Conservation (phyloP, 2,888 invertebrate species). For the Metacarcinus magister region DNA sequence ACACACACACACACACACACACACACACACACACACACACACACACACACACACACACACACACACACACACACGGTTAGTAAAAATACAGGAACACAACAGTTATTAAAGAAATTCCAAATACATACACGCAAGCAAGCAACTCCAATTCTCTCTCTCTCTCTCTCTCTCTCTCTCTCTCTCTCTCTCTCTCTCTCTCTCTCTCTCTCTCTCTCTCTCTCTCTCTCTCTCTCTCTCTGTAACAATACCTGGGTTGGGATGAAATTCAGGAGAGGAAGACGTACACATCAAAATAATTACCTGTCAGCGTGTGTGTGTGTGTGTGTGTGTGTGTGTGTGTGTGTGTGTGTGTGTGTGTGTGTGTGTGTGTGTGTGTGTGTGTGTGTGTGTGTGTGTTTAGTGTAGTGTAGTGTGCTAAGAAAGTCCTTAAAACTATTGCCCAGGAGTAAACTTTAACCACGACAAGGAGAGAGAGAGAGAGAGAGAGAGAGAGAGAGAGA, state of each 20-base stretch:
- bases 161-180: not conserved
- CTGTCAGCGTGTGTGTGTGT: slow-evolving; percentile 21
- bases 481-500: no score
- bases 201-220: slow-evolving; percentile 6
- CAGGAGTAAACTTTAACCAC: not conserved
- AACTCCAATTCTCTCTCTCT: not conserved
- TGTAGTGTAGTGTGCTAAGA: not conserved
- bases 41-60: no score
- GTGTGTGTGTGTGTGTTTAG: not conserved
- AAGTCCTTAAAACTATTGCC: not conserved
- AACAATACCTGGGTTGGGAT: not conserved
- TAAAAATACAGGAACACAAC: no score
- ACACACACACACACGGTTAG: no score
- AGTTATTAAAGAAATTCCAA: no score
- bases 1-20: not conserved
- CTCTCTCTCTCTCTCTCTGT: no score
- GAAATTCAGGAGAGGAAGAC: slow-evolving; percentile 12
- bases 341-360: slow-evolving; percentile 26
- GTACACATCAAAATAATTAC: slow-evolving; percentile 15
- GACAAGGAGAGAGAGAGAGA: not conserved
- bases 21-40: no score
- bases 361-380: slow-evolving; percentile 26
- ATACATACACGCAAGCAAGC: not conserved
- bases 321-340: slow-evolving; percentile 26
- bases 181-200: slow-evolving; percentile 26